Evolutionary conservation across 2,888 invertebrate genomes (phyloP).

Genomic region (Phaedon cochleariae): DNA sequence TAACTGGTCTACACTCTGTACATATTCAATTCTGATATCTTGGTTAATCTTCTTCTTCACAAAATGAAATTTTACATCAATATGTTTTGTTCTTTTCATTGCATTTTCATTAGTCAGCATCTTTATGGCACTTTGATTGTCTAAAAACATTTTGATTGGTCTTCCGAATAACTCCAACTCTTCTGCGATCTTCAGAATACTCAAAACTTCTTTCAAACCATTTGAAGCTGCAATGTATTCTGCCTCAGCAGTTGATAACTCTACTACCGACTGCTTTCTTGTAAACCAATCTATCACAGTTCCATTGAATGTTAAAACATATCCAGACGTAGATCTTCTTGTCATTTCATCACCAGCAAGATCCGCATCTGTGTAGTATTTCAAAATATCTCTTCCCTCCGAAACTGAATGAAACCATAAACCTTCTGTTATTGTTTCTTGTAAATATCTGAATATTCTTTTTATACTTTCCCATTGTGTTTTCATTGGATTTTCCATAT

Average conservation of each 20-base stretch:
- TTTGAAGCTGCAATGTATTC: not conserved
- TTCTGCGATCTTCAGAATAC: not conserved
- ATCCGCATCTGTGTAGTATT: not conserved
- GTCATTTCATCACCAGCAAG: not conserved
- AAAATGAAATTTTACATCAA: not conserved
- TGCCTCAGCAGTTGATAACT: not conserved
- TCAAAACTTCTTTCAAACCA: not conserved
- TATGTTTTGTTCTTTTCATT: not conserved
- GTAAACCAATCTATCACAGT: not conserved
- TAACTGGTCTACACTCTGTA: not conserved
- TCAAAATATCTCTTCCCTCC: not conserved
- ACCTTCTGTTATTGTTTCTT: not conserved
- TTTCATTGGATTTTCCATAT: slow-evolving; percentile 8
- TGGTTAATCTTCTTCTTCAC: not conserved
- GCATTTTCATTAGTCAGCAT: not conserved
- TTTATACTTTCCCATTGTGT: not conserved
- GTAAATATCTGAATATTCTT: not conserved
- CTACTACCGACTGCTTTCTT: not conserved
- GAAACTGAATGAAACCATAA: not conserved
- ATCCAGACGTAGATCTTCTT: not conserved
- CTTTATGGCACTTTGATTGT: not conserved
- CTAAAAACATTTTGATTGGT: not conserved
- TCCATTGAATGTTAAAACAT: not conserved
- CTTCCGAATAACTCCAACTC: not conserved
- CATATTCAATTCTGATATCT: not conserved